Conservation (phyloP, 2,888 invertebrate genomes). For the Zootermopsis nevadensis region DNA sequence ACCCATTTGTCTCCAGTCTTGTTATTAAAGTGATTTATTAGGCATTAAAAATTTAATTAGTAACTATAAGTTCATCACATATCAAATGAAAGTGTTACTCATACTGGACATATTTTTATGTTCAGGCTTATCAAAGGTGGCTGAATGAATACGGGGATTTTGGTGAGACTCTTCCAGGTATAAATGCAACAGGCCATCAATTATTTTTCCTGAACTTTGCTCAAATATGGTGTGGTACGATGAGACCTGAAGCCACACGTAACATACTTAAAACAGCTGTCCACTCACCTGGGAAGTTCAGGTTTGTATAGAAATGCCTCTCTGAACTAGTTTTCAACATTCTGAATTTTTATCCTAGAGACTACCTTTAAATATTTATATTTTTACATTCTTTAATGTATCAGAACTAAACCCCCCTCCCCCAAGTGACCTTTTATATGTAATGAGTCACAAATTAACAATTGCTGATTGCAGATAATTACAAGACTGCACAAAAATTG, state of each 20-base stretch:
- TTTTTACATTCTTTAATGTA: no score
- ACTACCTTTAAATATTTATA: no score
- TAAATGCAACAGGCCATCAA: slow-evolving; percentile 82
- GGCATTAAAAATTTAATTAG: no score
- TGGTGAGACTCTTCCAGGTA: slow-evolving; percentile 75
- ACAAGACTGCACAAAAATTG: no score
- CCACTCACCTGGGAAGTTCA: slow-evolving; percentile 84
- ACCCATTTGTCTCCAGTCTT: no score
- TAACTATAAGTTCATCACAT: neutral
- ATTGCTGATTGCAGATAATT: no score
- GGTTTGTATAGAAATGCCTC: slow-evolving; percentile 58
- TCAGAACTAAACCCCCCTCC: no score
- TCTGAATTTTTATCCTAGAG: no score
- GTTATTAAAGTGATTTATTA: no score
- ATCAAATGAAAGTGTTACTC: neutral
- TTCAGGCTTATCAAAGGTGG: slow-evolving; percentile 85
- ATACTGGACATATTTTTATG: slow-evolving; percentile 60
- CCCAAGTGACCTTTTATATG: no score
- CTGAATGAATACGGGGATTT: slow-evolving; percentile 70
- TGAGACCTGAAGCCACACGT: slow-evolving; percentile 82
- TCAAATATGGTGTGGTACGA: slow-evolving; percentile 86
- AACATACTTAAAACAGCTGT: slow-evolving; percentile 86
- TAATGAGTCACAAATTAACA: no score
- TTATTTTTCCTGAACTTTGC: slow-evolving; percentile 93
- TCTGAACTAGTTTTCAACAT: no score